Base-by-base conservation (phyloP, 2,113 vertebrate species). In the Forbesichthys agassizii region DNA sequence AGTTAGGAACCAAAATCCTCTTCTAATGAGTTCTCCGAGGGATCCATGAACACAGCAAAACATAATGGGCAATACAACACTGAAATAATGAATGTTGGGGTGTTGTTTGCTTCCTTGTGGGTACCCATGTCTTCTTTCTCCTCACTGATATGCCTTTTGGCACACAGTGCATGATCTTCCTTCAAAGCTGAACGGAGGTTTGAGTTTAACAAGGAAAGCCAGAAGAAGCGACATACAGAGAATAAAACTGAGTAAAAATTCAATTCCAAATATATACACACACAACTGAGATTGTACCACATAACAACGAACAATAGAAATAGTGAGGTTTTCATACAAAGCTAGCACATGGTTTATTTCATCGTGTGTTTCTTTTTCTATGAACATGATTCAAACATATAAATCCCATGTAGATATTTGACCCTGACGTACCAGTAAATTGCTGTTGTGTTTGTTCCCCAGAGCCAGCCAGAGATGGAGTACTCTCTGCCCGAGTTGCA, bases 381-480 rank as follows among this genome's bases (percentile, higher is more conserved):
- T 8, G 7, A 42, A 16, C 27, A 18, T 18, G 9, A 56, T 56
- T 56, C 9, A 42, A 60, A 64, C 61, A 11, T 5, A 42, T 6
- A 42, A 42, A 42, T 42, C 36, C 36, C 36, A 42, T 42, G 4
- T 5, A 42, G 36, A 5, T 42, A 42, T 42, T 42, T 42, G 36
- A 42, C 36, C 7, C 36, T 48, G 46, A 5, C 74, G 18, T 56
- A 62, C 55, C 27, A 57, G 36, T 48, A 36, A 53, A 11, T 16
- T 42, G 48, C 64, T 86, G 33, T 77, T 68, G 48, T 20, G 57
- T 36, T 7, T 27, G 14, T 7, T 75, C 46, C 57, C 14, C 90
- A 99, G 97, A 95, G 95, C 56, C 95, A 97, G 81, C 97, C 97
- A 0, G 93, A 97, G 82, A 89, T 95, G 20, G 96, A 96, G 71